Conservation (phyloP, 2,888 invertebrate genomes). For the Teleiodes luculella region DNA sequence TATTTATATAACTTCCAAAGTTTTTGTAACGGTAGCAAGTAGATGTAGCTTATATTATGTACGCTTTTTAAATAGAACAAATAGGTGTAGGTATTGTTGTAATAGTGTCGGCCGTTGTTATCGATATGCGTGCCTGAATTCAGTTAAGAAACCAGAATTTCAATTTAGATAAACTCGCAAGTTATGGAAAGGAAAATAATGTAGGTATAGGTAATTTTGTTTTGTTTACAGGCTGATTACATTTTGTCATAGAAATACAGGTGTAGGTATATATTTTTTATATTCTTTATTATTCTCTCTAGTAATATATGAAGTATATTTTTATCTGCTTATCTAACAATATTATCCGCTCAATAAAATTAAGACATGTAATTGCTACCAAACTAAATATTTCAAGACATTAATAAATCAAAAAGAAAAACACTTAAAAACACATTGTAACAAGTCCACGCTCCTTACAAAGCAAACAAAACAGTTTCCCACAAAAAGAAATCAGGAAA, state of each 20-base stretch:
- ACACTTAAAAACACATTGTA: slow-evolving; percentile 69
- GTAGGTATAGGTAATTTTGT: neutral
- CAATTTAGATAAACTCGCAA: slow-evolving; percentile 38
- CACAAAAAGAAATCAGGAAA: slow-evolving; percentile 69
- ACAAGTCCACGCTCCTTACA: slow-evolving; percentile 45
- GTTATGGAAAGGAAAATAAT: slow-evolving; percentile 13
- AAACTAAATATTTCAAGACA: neutral
- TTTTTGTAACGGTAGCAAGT: slow-evolving; percentile 29
- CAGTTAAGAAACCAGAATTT: slow-evolving; percentile 37
- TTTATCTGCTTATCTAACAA: too few species aligned
- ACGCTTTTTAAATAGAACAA: neutral
- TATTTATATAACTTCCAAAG: slow-evolving; percentile 6
- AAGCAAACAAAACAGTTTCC: slow-evolving; percentile 74
- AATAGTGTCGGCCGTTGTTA: slow-evolving; percentile 25
- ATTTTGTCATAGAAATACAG: too few species aligned
- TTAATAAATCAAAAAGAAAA: slow-evolving; percentile 41
- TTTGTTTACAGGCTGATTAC: slow-evolving; percentile 6
- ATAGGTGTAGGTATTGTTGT: neutral
- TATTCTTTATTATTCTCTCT: too few species aligned
- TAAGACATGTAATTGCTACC: neutral
- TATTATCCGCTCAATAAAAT: too few species aligned
- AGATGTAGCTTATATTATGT: neutral
- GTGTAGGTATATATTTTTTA: too few species aligned
- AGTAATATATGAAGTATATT: too few species aligned
- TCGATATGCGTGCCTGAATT: slow-evolving; percentile 34